Base-by-base conservation (phyloP, 2,113 vertebrate species). In the Amia ocellicauda region DNA sequence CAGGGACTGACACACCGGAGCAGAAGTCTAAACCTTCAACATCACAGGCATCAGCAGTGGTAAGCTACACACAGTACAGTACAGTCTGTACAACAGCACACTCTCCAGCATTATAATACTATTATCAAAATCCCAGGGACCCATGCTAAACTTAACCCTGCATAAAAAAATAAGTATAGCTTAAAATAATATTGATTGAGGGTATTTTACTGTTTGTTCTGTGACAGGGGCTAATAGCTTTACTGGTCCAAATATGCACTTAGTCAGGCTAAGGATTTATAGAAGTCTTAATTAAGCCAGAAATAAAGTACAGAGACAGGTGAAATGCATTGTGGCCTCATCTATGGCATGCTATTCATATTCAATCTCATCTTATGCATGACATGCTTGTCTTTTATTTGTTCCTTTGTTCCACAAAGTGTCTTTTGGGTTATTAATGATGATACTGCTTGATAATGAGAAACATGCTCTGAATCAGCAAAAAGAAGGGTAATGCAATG, bases 21-120 rank as follows among this genome's bases (percentile, higher is more conserved):
- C n/a, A 41, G 50, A 49, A 58, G 49, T 51, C 31, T 17, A 59
- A 41, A 58, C 22, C 10, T 58, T 40, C 24, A 19, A 40, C 31
- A 22, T 58, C 31, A 11, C 20, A 40, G 56, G 19, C 56, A 13
- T 58, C 29, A 58, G 9, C 56, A 42, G 31, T 23, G 22, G 27
- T 1, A 14, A 27, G 26, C 19, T 19, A 31, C 13, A 24, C n/a
- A 16, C 14, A 47, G 45, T 47, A n/a, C n/a, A n/a, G 45, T 16
- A 47, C 10, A 3, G 5, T 19, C 14, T 19, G 1, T 19, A 47
- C 3, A 47, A n/a, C n/a, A n/a, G n/a, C n/a, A n/a, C 2, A 7
- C 23, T 58, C 56, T 41, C 19, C 10, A 41, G 13, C 31, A 58
- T 19, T n/a, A 5, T 13, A 7, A 47, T 17, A 47, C 7, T n/a